These are phyloP conservation scores for Loxodonta africana DNA, from an alignment of 2,113 vertebrate genomes.

Conservation along the genomic window DNA sequence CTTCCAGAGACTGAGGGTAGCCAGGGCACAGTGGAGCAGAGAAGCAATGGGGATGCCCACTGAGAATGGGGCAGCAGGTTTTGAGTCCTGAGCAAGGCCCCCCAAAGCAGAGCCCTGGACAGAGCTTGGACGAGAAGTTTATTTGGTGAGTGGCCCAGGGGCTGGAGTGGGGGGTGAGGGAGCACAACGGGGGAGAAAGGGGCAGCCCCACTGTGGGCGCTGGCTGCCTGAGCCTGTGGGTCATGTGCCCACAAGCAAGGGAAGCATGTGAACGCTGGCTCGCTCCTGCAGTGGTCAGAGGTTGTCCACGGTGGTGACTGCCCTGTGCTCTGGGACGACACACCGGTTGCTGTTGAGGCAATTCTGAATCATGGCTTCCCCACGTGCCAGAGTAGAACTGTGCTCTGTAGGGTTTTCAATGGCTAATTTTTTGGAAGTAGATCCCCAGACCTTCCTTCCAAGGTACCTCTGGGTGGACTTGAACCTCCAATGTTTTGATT, in stretches of 20 bases:
- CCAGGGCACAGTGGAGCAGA: neutral
- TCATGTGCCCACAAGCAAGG: neutral
- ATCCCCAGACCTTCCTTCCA: neutral
- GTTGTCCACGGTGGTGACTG: neutral
- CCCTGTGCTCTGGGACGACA: neutral
- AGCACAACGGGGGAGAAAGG: neutral
- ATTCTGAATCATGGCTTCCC: neutral
- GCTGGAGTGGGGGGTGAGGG: neutral
- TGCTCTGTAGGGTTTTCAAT: neutral
- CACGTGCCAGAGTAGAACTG: neutral
- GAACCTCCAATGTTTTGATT: neutral
- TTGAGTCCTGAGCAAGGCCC: neutral
- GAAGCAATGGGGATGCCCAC: fast-evolving
- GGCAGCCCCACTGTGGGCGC: neutral
- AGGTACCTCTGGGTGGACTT: neutral
- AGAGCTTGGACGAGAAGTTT: neutral
- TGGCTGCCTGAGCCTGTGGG: fast-evolving
- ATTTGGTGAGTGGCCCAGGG: neutral
- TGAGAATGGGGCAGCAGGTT: fast-evolving
- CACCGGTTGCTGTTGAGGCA: neutral
- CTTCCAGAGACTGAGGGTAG: neutral
- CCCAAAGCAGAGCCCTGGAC: neutral
- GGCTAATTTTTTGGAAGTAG: neutral
- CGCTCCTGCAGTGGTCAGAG: neutral
- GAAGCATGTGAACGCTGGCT: neutral